Evolutionary conservation across 2,113 vertebrate species (phyloP).

Genomic region (Hiodon tergisus): DNA sequence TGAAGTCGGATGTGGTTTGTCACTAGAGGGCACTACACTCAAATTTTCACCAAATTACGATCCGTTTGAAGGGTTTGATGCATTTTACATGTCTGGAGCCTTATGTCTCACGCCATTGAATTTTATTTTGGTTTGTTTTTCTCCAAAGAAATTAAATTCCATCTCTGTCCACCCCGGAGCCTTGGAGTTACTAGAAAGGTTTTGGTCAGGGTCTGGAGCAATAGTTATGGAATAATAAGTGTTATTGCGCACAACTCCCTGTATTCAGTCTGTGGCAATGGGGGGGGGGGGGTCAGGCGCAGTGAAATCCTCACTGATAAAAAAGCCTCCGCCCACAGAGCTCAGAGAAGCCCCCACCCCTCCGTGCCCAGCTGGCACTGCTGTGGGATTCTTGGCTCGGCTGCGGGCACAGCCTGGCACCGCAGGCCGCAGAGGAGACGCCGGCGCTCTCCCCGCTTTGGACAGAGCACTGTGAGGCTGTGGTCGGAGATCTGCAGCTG

Average conservation of each 20-base stretch:
- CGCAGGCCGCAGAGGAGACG: background rate
- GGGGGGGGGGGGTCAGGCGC: background rate
- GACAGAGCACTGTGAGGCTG: background rate
- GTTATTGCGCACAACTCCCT: background rate
- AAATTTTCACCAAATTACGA: background rate
- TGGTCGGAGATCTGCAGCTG: background rate
- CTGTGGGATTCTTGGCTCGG: background rate
- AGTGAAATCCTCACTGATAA: background rate
- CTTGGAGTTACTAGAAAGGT: background rate
- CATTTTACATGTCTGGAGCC: background rate
- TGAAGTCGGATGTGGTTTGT: no score
- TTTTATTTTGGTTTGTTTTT: background rate
- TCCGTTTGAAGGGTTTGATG: background rate
- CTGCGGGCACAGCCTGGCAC: background rate
- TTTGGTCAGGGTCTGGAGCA: background rate
- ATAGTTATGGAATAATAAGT: no score
- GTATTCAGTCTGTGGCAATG: background rate
- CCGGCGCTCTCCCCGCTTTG: background rate
- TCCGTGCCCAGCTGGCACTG: slow-evolving; percentile 5
- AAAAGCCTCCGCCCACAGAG: background rate
- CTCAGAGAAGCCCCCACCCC: background rate
- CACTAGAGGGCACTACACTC: slow-evolving; percentile 20
- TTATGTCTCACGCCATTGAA: background rate
- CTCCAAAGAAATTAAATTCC: background rate
- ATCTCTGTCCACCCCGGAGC: no score